Evolutionary conservation across 1,140 invertebrate species (phyloP).

Genomic region (Drosophila elegans): DNA sequence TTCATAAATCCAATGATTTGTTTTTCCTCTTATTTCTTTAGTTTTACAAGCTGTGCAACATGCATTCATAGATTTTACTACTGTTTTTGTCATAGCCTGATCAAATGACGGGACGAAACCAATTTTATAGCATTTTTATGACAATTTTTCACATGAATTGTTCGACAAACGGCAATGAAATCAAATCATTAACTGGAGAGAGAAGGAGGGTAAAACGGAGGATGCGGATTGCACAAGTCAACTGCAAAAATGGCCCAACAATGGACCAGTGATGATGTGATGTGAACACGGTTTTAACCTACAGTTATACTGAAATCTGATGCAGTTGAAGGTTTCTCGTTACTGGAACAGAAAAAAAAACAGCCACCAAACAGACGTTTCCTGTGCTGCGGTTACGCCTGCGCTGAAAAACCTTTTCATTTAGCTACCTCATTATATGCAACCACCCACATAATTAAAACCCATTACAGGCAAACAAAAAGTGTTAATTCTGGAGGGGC

Average conservation of each 20-base stretch:
- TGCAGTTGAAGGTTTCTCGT: slow-evolving; percentile 20
- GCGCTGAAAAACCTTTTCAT: slow-evolving; percentile 44
- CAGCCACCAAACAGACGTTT: slow-evolving; percentile 62
- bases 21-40: slow-evolving; percentile 11
- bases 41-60: slow-evolving; percentile 33
- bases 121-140: slow-evolving; percentile 81
- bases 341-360: slow-evolving; percentile 9
- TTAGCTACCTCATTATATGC: slow-evolving; percentile 29
- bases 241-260: slow-evolving; percentile 46
- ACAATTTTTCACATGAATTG: slow-evolving; percentile 83
- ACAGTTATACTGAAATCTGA: slow-evolving; percentile 41
- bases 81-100: slow-evolving; percentile 39
- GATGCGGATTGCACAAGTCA: slow-evolving; percentile 14
- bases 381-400: slow-evolving; percentile 71
- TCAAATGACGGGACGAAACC: slow-evolving; percentile 49
- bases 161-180: slow-evolving; percentile 37
- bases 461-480: slow-evolving; percentile 71
- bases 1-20: slow-evolving; percentile 25
- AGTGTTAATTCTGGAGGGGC: slow-evolving; percentile 48
- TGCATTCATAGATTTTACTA: slow-evolving; percentile 46
- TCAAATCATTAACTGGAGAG: slow-evolving; percentile 32
- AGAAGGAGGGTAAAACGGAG: background rate
- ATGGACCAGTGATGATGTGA: slow-evolving; percentile 34
- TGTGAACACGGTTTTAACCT: slow-evolving; percentile 25
- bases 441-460: slow-evolving; percentile 76